Evolutionary conservation across 2,113 vertebrate genomes (phyloP).

Genomic region (Pongo pygmaeus): DNA sequence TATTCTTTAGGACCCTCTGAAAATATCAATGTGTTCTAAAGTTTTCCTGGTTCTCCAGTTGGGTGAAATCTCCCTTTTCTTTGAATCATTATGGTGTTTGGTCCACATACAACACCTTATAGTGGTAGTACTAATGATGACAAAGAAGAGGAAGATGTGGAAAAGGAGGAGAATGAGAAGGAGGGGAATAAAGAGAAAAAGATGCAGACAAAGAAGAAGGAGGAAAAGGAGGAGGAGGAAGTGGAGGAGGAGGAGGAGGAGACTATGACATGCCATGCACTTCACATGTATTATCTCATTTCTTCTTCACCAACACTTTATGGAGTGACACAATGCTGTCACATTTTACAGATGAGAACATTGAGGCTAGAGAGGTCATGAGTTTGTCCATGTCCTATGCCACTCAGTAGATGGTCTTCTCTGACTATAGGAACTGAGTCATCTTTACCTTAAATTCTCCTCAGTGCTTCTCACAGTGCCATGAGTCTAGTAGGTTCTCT

Average conservation of each 20-base stretch:
- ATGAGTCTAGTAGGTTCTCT: not conserved
- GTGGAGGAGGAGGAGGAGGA: not conserved
- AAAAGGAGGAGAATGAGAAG: not conserved
- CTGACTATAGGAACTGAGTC: not conserved
- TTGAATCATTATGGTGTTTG: not conserved
- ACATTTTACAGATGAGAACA: not conserved
- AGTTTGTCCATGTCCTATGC: not conserved
- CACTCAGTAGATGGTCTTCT: not conserved
- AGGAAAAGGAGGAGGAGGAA: not conserved
- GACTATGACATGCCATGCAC: not conserved
- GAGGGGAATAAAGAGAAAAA: not conserved
- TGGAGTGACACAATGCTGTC: not conserved
- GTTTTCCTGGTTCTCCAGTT: not conserved
- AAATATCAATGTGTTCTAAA: not conserved
- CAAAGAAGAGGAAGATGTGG: not conserved
- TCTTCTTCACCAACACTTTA: not conserved
- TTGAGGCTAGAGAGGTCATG: not conserved
- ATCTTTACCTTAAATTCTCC: not conserved
- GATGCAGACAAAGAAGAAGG: not conserved
- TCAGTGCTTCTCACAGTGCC: not conserved
- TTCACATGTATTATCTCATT: not conserved
- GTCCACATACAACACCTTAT: not conserved
- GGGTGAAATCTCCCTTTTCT: not conserved
- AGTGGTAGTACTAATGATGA: not conserved
- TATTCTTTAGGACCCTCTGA: not conserved